Base-by-base conservation (phyloP, 2,888 invertebrate species). In the Drosophila atripex region DNA sequence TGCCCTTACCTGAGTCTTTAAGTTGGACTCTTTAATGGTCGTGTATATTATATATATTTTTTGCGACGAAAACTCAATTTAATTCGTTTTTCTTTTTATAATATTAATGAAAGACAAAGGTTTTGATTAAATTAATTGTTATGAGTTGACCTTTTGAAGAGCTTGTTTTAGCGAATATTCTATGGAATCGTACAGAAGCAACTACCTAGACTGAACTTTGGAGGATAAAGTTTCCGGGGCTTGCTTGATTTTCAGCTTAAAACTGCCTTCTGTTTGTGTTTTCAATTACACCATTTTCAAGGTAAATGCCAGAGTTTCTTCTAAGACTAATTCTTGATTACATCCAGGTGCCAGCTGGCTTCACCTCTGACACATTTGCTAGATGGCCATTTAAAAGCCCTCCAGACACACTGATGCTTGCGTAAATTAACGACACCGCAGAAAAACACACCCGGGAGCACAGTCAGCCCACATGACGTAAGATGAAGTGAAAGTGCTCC, bases 341-440 rank as follows among this genome's bases (percentile, higher is more conserved):
- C 64, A 51, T 52, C 46, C 6, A 39, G 61, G 61, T 51, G 60
- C 16, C 63, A 60, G 35, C 45, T 60, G 60, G 45, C 50, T 45
- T 61, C 51, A 32, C 51, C 38, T 46, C 32, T 23, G 23, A 43
- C 30, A 25, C 66, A 45, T 49, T 49, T 25, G 41, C 30, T 25
- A 16, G 69, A 9, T 54, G 58, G 57, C 59, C 46, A 51, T 52
- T 57, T 43, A 66, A 57, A 51, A 28, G 47, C 28, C 56, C 39
- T 47, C n/a, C 41, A 14, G 68, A 50, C 14, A 51, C 60, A 39
- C 43, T 18, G 47, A 52, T 52, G 70, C 30, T 51, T 38, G 18
- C 28, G 23, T 52, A 70, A 69, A 69, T 70, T 69, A 70, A 70
- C 51, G 55, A 60, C 51, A 41, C 41, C 55, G 39, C 46, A 23